Evolutionary conservation across 1,140 invertebrate species (phyloP), one percentile per base, ranked within the genome.

Genomic region (Gerris buenoi): DNA sequence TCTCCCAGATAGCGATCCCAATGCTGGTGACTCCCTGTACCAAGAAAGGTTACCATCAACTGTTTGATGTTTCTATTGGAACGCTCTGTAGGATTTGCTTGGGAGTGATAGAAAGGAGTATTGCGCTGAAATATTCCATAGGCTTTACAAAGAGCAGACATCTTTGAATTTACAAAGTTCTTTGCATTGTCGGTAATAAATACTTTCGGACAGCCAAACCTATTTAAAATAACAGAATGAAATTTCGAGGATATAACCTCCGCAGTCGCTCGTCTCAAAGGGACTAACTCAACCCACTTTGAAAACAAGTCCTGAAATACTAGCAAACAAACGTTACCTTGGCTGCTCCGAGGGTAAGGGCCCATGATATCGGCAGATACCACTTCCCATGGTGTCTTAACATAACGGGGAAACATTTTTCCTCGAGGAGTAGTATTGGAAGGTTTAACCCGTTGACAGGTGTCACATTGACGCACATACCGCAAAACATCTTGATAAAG

Each of bases 331-430:
- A 46, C 33, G 18, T 46, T 46, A 10, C 33, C 33, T 46, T 46
- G 33, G 18, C 33, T 46, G 18, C 33, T 46, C 33, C 33, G 33
- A 46, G 33, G 33, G 33, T 46, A 46, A 10, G 33, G 33, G 18
- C 26, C 27, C 64, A 23, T 29, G 2, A 25, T 65, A 29, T 10
- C 18, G 5, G 25, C n/a, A 15, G 26, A 18, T 29, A 29, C 29
- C 14, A 23, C n/a, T 10, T 22, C 27, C 27, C 29, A 25, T 65
- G 64, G 64, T 13, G 27, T 18, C 14, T 23, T 18, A 2, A 65
- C 5, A 25, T 65, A 65, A 15, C 27, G 64, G 46, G 64, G 64
- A 65, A 2, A 46, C 64, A 65, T 65, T 10, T 46, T 14, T 23
- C 27, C 64, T 22, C 27, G 2, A 10, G 64, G 29, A 33, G 27